Base-by-base conservation (phyloP, 2,888 invertebrate genomes). In the Ernsta delagoae region DNA sequence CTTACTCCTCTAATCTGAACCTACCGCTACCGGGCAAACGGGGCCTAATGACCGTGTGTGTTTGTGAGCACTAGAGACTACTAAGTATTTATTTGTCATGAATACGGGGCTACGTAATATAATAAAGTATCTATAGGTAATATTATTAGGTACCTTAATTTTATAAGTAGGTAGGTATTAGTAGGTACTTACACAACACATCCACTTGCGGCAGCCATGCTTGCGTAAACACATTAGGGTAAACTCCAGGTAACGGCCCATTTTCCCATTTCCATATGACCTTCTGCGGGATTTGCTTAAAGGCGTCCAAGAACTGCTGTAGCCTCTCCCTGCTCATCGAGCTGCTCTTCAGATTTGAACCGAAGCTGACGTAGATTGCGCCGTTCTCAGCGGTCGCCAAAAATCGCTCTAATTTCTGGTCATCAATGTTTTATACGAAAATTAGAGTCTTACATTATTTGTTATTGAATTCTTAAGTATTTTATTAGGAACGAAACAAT, bases 191-290 rank as follows among this genome's bases (percentile, higher is more conserved):
- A 96, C 96, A 95, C 59, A 96, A 84, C 74, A 96, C 89, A 82
- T 96, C 96, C 71, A 94, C 92, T 77, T 96, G 96, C 0, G 96
- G 95, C 75, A 96, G 85, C 96, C 96, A 96, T 60, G 92, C 93
- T 70, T 86, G 88, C 3, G 94, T 84, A 78, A 94, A 90, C 0
- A 96, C 88, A 75, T 96, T 95, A 0, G 95, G 94, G 72, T 95
- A 88, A 24, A 87, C 91, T 0, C 85, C 87, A 73, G 91, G 92
- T 78, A 95, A 82, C 4, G 92, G 88, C 0, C 94, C 95, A 62
- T 94, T 93, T 78, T 96, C 96, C 94, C 95, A 96, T 86, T 96
- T 97, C 96, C 96, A 96, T 31, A 97, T 85, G 0, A 97, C 94
- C 73, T 95, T 95, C 77, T 96, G 94, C 0, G 96, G 94, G 65